Evolutionary conservation across 2,113 vertebrate genomes (phyloP).

Genomic region (Lamprotornis superbus): DNA sequence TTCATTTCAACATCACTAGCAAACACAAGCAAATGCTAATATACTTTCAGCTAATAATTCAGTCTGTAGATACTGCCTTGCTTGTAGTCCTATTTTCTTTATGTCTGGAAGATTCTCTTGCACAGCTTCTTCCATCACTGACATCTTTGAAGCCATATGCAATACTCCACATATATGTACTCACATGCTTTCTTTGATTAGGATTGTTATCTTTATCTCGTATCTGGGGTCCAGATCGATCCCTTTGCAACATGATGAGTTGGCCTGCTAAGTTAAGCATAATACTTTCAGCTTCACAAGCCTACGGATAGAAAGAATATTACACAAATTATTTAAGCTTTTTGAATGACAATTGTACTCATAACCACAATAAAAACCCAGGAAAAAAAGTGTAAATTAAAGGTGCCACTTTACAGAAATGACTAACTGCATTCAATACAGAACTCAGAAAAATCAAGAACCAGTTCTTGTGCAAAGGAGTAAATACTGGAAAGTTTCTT

Average conservation of each 20-base stretch:
- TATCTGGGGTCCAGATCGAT: slow-evolving; percentile 95
- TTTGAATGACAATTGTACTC: not conserved
- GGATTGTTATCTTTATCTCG: slow-evolving; percentile 87
- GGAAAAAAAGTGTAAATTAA: not conserved
- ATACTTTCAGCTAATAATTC: not conserved
- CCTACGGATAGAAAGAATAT: slow-evolving; percentile 69
- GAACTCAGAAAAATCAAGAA: not conserved
- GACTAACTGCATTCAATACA: not conserved
- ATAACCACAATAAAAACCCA: not conserved
- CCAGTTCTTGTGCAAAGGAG: not conserved
- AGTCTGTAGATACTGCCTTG: not conserved
- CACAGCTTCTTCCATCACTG: not conserved
- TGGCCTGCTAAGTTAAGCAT: slow-evolving; percentile 98
- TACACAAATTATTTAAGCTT: not conserved
- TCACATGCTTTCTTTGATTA: slow-evolving; percentile 93
- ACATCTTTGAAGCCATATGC: not conserved
- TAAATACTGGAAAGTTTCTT: not conserved
- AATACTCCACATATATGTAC: slow-evolving; percentile 40
- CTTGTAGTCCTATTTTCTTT: not conserved
- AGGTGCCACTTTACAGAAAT: not conserved
- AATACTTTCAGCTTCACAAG: slow-evolving; percentile 95
- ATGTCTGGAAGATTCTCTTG: not conserved
- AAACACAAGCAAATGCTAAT: not conserved
- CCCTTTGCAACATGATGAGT: slow-evolving; percentile 97
- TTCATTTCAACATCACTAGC: not conserved